phyloP scores from a whole-genome alignment of 2,888 invertebrate genomes.

The Alloscopus bannaensis region DNA sequence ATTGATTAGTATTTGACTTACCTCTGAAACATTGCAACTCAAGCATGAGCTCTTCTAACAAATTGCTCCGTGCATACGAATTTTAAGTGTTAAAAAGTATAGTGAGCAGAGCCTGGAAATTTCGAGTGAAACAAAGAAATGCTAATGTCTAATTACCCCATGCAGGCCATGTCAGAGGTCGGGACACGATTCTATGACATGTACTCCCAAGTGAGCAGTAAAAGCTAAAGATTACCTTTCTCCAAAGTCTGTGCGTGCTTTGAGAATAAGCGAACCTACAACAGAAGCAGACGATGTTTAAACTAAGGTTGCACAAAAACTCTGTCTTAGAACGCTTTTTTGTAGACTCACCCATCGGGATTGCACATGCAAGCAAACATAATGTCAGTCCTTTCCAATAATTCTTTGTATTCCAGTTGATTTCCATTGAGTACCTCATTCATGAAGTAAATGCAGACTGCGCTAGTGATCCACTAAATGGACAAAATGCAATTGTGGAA shows the following conservation, averaged over 20 bases:
- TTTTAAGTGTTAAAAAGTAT: too few species aligned
- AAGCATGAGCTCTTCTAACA: too few species aligned
- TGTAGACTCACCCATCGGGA: conserved; percentile 30
- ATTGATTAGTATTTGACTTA: too few species aligned
- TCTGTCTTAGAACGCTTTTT: too few species aligned
- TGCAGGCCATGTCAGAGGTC: conserved; percentile 2
- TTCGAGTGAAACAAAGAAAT: too few species aligned
- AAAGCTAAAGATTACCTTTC: conserved; percentile 73
- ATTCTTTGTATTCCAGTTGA: neutral
- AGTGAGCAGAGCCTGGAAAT: too few species aligned
- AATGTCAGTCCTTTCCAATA: neutral
- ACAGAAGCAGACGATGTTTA: neutral
- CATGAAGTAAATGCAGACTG: neutral
- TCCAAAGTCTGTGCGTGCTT: conserved; percentile 75
- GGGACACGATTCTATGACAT: neutral
- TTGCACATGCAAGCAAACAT: neutral
- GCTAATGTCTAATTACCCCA: too few species aligned
- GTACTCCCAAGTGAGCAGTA: neutral
- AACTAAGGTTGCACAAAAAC: neutral
- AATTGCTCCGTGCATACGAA: too few species aligned
- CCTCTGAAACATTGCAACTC: too few species aligned
- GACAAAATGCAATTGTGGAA: neutral
- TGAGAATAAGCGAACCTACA: conserved; percentile 57
- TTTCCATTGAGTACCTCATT: too few species aligned
- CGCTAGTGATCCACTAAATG: conserved; percentile 38